phyloP scores from a whole-genome alignment of 2,888 invertebrate genomes.

The Standfussiana lucernea region DNA sequence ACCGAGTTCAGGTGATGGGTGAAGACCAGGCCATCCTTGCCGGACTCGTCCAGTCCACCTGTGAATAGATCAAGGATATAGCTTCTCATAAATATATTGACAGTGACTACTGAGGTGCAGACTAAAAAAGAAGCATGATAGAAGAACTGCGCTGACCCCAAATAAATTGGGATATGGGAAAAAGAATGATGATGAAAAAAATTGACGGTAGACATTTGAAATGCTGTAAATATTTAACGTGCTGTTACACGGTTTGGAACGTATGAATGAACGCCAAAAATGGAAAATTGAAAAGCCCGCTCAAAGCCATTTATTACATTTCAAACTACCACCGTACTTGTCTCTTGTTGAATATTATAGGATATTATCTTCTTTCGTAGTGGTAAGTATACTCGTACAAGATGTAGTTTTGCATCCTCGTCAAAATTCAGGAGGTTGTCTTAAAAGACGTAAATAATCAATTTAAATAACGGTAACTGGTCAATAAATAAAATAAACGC shows the following conservation, averaged over 20 bases:
- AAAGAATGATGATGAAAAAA: not conserved
- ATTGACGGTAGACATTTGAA: not conserved
- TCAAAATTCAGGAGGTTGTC: too few relatives aligned
- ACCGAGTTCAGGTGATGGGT: slow-evolving; percentile 76
- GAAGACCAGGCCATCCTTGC: slow-evolving; percentile 81
- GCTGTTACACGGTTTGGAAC: not conserved
- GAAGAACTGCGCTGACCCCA: not conserved
- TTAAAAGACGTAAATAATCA: too few relatives aligned
- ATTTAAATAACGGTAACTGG: too few relatives aligned
- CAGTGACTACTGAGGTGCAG: not conserved
- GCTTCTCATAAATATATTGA: not conserved
- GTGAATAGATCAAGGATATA: slow-evolving; percentile 6
- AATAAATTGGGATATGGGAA: not conserved
- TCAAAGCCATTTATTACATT: too few relatives aligned
- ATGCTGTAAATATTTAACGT: not conserved
- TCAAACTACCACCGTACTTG: too few relatives aligned
- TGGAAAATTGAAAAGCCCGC: too few relatives aligned
- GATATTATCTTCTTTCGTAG: too few relatives aligned
- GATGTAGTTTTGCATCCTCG: too few relatives aligned
- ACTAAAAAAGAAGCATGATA: not conserved
- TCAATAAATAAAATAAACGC: too few relatives aligned
- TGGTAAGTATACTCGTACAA: too few relatives aligned
- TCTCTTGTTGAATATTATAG: too few relatives aligned
- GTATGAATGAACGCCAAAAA: too few relatives aligned
- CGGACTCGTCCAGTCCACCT: slow-evolving; percentile 80